Evolutionary conservation across 2,113 vertebrate genomes (phyloP).

Genomic region (Myotis yumanensis): DNA sequence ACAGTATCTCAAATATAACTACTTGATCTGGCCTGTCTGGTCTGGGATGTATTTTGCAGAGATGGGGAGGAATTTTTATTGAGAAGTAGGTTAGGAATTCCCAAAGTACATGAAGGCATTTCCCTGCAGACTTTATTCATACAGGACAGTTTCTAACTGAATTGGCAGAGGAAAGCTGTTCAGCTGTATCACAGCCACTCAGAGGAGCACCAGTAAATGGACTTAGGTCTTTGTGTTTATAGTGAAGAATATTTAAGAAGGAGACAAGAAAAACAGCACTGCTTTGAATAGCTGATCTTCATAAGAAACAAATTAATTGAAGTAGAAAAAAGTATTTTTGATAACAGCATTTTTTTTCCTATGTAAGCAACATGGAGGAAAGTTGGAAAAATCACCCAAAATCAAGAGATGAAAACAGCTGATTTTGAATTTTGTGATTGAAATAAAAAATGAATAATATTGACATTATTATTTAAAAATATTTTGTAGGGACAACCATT

Average conservation of each 20-base stretch:
- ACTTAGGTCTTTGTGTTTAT: slow-evolving; percentile 91
- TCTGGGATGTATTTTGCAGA: slow-evolving; percentile 93
- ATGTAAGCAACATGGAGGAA: slow-evolving; percentile 73
- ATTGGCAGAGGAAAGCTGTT: slow-evolving; percentile 91
- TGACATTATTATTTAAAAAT: slow-evolving; percentile 81
- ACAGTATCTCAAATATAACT: slow-evolving; percentile 91
- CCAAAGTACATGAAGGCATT: slow-evolving; percentile 91
- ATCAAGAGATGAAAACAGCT: slow-evolving; percentile 52
- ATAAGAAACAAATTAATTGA: slow-evolving; percentile 42
- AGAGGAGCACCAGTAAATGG: slow-evolving; percentile 91
- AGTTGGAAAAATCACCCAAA: slow-evolving; percentile 70
- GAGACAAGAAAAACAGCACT: slow-evolving; percentile 87
- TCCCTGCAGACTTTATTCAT: slow-evolving; percentile 93
- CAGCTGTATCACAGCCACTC: slow-evolving; percentile 88
- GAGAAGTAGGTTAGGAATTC: slow-evolving; percentile 90
- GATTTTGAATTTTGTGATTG: slow-evolving; percentile 74
- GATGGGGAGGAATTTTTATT: slow-evolving; percentile 93
- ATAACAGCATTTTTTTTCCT: slow-evolving; percentile 64
- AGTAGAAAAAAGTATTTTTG: slow-evolving; percentile 73
- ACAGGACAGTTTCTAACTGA: slow-evolving; percentile 93
- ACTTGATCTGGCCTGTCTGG: slow-evolving; percentile 91
- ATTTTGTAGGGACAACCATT: slow-evolving; percentile 72
- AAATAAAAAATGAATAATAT: slow-evolving; percentile 79
- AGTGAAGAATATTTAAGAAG: slow-evolving; percentile 91
- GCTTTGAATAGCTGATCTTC: slow-evolving; percentile 86